A percentile compares a stretch with the other conserved stretches of the same genome.
Conservation (phyloP, 2,797 vertebrate species). For the Epinephelus coioides region DNA sequence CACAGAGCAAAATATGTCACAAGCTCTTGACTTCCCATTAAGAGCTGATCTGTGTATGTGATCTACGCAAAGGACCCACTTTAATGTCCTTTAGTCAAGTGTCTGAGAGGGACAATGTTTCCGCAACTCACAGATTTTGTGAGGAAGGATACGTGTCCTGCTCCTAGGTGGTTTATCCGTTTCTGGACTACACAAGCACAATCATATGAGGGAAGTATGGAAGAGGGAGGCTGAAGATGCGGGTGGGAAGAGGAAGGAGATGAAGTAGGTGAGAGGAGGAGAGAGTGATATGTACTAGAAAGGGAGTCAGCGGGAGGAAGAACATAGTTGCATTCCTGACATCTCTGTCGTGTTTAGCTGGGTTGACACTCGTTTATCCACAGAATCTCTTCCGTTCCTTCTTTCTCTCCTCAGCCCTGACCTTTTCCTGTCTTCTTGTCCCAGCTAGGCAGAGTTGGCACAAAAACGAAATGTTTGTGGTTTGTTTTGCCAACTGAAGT, state of each 20-base stretch:
- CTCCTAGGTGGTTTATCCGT: not conserved
- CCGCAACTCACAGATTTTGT: not conserved
- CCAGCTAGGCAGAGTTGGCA: not conserved
- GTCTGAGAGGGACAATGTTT: not conserved
- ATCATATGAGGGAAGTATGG: not conserved
- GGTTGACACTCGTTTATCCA: conserved; percentile 15
- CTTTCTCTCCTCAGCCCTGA: not conserved
- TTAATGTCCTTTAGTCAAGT: not conserved
- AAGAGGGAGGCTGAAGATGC: not conserved
- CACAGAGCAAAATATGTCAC: too few species aligned
- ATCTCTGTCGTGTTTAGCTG: conserved; percentile 34
- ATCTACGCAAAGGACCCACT: not conserved
- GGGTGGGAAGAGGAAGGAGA: not conserved
- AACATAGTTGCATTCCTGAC: conserved; percentile 68
- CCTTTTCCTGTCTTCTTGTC: not conserved
- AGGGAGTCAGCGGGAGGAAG: conserved; percentile 58
- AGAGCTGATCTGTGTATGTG: not conserved
- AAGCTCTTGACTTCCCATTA: too few species aligned
- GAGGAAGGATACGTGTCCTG: not conserved
- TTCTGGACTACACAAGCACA: not conserved
- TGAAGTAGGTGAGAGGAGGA: conserved; percentile 10
- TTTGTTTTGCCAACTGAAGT: conserved; percentile 36
- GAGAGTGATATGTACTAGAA: conserved; percentile 15
- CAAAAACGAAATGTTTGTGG: conserved; percentile 29
- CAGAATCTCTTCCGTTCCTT: not conserved